These are phyloP conservation scores for Hylomyscus alleni DNA, from an alignment of 2,797 vertebrate genomes.

Conservation along the genomic window DNA sequence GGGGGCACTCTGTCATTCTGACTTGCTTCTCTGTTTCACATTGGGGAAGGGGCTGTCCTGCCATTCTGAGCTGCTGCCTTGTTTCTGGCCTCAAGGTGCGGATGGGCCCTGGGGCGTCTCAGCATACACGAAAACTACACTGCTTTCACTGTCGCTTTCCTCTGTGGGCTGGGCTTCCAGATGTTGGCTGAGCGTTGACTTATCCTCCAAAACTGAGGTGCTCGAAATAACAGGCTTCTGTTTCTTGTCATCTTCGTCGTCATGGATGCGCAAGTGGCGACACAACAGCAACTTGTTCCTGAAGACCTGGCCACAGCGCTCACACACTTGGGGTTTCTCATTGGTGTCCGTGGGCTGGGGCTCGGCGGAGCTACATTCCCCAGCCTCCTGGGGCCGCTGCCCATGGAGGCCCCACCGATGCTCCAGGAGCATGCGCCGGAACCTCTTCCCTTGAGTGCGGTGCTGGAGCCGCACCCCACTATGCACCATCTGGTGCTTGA, in stretches of 20 bases:
- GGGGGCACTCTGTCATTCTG: not conserved
- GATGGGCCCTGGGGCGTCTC: not conserved
- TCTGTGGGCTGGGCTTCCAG: not conserved
- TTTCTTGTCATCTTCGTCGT: not conserved
- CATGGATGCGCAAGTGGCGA: not conserved
- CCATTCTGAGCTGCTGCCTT: not conserved
- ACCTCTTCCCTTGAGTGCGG: not conserved
- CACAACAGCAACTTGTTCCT: not conserved
- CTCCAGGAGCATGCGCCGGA: not conserved
- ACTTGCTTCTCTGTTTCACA: not conserved
- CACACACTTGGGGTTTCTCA: conserved; percentile 3
- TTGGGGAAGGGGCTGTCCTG: not conserved
- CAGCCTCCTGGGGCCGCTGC: conserved; percentile 52
- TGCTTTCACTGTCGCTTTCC: not conserved
- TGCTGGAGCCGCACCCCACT: not conserved
- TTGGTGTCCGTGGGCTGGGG: not conserved
- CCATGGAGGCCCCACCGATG: conserved; percentile 57
- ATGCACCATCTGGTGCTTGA: conserved; percentile 83
- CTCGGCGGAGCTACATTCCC: not conserved
- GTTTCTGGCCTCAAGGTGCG: not conserved
- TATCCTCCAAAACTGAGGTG: not conserved
- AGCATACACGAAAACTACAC: not conserved
- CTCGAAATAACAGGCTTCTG: not conserved
- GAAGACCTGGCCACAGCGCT: not conserved
- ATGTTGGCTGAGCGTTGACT: not conserved